Conservation (phyloP, 2,113 vertebrate species). For the Naja naja region DNA sequence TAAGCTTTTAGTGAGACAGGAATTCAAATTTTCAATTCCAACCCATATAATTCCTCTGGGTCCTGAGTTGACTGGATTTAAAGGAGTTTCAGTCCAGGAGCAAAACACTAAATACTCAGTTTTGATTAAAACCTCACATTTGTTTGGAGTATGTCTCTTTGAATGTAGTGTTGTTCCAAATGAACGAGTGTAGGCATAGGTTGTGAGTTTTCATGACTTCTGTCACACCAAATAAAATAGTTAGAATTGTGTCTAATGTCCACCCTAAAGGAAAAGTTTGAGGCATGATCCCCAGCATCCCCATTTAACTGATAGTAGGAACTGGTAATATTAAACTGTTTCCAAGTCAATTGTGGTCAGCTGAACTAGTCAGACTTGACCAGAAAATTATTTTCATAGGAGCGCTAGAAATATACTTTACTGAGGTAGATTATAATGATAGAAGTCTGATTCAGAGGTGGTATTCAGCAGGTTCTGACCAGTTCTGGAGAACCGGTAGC, state of each 20-base stretch:
- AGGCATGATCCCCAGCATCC: no score
- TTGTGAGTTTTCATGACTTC: not conserved
- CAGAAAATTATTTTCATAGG: not conserved
- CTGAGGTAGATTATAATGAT: not conserved
- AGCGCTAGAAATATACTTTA: not conserved
- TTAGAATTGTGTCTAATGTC: not conserved
- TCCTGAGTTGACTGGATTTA: not conserved
- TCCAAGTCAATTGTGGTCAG: not conserved
- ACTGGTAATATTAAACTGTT: not conserved
- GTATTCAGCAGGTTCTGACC: no score
- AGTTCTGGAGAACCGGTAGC: no score
- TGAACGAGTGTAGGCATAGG: not conserved
- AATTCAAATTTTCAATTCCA: not conserved
- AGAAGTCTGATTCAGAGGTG: not conserved
- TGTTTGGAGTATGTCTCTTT: not conserved
- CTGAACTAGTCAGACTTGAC: not conserved
- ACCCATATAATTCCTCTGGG: not conserved
- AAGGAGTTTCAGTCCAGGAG: not conserved
- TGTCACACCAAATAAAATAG: not conserved
- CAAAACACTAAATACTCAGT: not conserved
- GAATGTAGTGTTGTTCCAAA: not conserved
- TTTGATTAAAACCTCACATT: not conserved
- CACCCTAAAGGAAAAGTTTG: not conserved
- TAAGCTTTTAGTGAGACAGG: not conserved
- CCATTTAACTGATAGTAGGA: not conserved